A percentile compares a stretch with the other conserved stretches of the same genome.
Evolutionary conservation across 2,888 invertebrate genomes (phyloP).

Genomic region (Hartigia nigra): DNA sequence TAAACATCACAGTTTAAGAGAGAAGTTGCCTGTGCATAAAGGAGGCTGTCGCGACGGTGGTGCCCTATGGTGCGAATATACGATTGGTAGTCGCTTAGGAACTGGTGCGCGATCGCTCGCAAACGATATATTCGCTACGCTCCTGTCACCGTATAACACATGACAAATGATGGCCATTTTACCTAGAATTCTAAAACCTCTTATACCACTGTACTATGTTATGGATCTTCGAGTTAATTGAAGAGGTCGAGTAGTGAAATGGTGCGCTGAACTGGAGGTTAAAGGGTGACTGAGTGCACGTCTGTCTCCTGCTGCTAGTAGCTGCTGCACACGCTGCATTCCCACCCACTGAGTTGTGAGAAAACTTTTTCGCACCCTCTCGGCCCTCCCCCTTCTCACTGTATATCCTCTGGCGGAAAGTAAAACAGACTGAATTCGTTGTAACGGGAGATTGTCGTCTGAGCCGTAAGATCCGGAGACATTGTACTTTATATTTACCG

Average conservation of each 20-base stretch:
- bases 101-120: neutral
- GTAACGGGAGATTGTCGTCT: constrained; percentile 1
- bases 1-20: neutral
- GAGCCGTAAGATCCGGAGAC: constrained; percentile 4
- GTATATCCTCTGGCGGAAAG: constrained; percentile 1
- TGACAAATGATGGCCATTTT: neutral
- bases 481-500: constrained; percentile 5
- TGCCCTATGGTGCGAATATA: neutral
- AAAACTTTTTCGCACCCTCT: neutral
- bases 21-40: neutral
- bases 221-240: constrained; percentile 7
- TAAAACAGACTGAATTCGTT: neutral
- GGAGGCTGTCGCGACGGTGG: neutral
- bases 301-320: neutral
- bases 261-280: neutral
- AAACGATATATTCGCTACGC: neutral
- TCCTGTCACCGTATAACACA: neutral
- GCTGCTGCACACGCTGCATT: neutral
- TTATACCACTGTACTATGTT: neutral
- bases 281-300: neutral
- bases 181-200: neutral
- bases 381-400: too few species aligned
- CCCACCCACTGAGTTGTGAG: neutral
- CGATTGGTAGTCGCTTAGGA: neutral
- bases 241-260: constrained; percentile 4